These are phyloP conservation scores for Bruchidius siliquastri DNA, from an alignment of 2,888 invertebrate genomes.

Conservation along the genomic window DNA sequence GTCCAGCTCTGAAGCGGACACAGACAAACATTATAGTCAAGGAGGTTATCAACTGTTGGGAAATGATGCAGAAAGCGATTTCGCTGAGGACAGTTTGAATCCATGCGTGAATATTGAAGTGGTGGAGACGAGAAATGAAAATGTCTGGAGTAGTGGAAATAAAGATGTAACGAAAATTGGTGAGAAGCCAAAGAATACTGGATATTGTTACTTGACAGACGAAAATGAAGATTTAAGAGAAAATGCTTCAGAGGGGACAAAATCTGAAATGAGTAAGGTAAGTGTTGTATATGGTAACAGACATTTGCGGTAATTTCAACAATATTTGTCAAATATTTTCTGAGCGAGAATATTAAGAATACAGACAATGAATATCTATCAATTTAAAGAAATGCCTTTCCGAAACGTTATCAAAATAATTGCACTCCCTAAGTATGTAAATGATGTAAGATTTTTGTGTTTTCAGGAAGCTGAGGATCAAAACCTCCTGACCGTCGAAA, in stretches of 20 bases:
- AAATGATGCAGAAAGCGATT: slow-evolving; percentile 44
- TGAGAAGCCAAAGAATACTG: slow-evolving; percentile 34
- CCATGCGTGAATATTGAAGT: slow-evolving; percentile 29
- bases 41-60: slow-evolving; percentile 66
- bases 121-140: slow-evolving; percentile 22
- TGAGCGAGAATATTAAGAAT: no score
- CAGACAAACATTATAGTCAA: slow-evolving; percentile 32
- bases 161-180: background rate
- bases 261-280: background rate
- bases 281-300: background rate
- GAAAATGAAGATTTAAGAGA: slow-evolving; percentile 12
- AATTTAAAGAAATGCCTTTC: no score
- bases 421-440: no score
- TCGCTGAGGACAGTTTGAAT: slow-evolving; percentile 42
- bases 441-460: background rate
- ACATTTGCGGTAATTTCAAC: no score
- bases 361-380: no score
- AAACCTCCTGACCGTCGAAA: slow-evolving; percentile 51
- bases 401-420: no score
- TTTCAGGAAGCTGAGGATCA: slow-evolving; percentile 54
- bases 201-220: slow-evolving; percentile 38
- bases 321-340: no score
- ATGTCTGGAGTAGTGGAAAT: slow-evolving; percentile 11
- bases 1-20: slow-evolving; percentile 60
- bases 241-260: background rate